phyloP scores from a whole-genome alignment of 2,888 invertebrate genomes.

The Lydus trimaculatus region DNA sequence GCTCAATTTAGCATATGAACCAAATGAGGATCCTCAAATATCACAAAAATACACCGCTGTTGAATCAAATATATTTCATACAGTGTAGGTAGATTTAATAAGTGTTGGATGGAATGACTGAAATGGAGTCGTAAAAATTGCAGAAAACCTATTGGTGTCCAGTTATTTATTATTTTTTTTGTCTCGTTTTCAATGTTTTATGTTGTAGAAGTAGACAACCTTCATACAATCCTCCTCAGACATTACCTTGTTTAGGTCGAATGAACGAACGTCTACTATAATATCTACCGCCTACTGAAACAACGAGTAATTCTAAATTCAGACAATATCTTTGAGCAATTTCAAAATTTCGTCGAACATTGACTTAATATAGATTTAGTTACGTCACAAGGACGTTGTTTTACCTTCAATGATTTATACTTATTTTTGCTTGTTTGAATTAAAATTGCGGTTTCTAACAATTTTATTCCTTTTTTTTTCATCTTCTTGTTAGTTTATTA shows the following conservation, averaged over 20 bases:
- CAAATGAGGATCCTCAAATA: too few species aligned
- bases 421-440: neutral
- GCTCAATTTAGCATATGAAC: slow-evolving; percentile 15
- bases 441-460: too few species aligned
- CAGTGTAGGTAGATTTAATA: too few species aligned
- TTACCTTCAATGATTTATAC: neutral
- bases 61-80: too few species aligned
- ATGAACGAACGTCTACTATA: too few species aligned
- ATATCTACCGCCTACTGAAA: slow-evolving; percentile 30
- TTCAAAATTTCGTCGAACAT: neutral
- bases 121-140: slow-evolving; percentile 23
- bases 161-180: slow-evolving; percentile 6
- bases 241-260: slow-evolving; percentile 44
- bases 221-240: slow-evolving; percentile 40
- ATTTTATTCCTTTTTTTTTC: too few species aligned
- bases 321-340: too few species aligned
- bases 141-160: neutral
- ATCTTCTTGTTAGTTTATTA: too few species aligned
- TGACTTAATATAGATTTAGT: neutral
- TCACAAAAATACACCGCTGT: too few species aligned
- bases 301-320: too few species aligned
- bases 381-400: slow-evolving; percentile 1
- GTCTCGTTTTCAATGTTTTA: slow-evolving; percentile 19
- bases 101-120: too few species aligned
- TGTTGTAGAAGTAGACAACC: slow-evolving; percentile 40